Evolutionary conservation across 2,888 invertebrate species (phyloP), one percentile per base, ranked within the genome.

Genomic region (Rotaria magnacalcarata): DNA sequence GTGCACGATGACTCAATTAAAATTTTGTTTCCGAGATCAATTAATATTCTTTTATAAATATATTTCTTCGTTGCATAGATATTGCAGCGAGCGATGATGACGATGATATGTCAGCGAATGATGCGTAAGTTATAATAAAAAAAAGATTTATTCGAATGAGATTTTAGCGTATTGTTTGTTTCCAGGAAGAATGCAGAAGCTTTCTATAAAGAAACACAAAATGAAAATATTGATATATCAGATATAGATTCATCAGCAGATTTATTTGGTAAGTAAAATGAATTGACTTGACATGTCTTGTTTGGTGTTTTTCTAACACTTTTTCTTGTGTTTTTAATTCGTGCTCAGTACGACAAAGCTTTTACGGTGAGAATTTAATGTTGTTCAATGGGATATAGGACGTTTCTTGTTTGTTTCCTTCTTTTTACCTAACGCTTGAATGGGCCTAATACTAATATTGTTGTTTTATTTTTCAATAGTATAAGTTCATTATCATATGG

Each of bases 161-260:
- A 47, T 8, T 43, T 11, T 75, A 47, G 0, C 1, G 0, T 21
- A 7, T 19, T 47, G 19, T n/a, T 16, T 24, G 24, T 19, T 8
- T 80, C 0, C 47, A 80, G 80, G 2, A 80, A 47, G 10, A 80
- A 80, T 47, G 24, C n/a, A 6, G 80, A 80, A 80, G 47, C 47
- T 11, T 80, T 80, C 3, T 47, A 80, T 80, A 80, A 80, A 80
- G 80, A 80, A 47, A 80, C 80, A 80, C 21, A 47, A 80, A 80
- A 80, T 80, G 80, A 80, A 41, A 80, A 80, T 80, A 80, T 80
- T 47, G 80, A 80, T 80, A 80, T 80, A 80, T 47, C 80, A 5
- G 80, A 80, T 47, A 47, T 80, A 2, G 80, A 80, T 80, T 47
- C 47, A 24, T 21, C 43, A 3, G 47, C 80, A n/a, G 80, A 80